Percentiles rank a stretch among this genome's conserved stretches.
Evolutionary conservation across 2,113 vertebrate species (phyloP).

Genomic region (Macquaria ambigua): DNA sequence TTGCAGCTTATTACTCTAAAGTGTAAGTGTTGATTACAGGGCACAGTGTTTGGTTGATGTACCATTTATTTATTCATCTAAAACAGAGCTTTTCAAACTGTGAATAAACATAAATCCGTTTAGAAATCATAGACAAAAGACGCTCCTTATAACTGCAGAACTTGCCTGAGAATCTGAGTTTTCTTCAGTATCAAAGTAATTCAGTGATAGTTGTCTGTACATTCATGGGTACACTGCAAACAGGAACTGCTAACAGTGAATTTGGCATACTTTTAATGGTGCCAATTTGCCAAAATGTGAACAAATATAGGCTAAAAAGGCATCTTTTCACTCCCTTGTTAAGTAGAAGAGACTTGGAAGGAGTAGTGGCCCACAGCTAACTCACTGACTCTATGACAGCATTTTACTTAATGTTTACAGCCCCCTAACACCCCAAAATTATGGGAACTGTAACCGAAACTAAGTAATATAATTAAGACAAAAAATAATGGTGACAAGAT

Average conservation of each 20-base stretch:
- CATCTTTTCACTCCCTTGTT: conserved; percentile 79
- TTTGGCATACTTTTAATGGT: background rate
- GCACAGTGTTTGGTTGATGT: background rate
- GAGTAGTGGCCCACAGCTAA: background rate
- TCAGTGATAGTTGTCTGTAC: too few species aligned
- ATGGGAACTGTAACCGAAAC: background rate
- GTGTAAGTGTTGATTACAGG: too few species aligned
- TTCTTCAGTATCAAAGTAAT: background rate
- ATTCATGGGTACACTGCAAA: background rate
- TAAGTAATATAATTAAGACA: background rate
- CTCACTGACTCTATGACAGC: background rate
- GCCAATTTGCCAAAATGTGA: conserved; percentile 41
- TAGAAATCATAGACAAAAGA: too few species aligned
- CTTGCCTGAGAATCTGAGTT: background rate
- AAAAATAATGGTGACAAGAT: background rate
- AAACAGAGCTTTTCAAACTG: background rate
- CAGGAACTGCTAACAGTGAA: background rate
- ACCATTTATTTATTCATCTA: background rate
- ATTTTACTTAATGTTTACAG: background rate
- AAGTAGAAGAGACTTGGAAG: conserved; percentile 28
- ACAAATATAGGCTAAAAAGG: conserved; percentile 83
- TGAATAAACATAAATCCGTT: background rate
- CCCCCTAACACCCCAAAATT: background rate
- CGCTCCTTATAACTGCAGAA: background rate
- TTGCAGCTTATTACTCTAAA: background rate